A percentile compares a stretch with the other conserved stretches of the same genome.
phyloP scores from a whole-genome alignment of 2,888 invertebrate species.

The Muschampia plurimacula region DNA sequence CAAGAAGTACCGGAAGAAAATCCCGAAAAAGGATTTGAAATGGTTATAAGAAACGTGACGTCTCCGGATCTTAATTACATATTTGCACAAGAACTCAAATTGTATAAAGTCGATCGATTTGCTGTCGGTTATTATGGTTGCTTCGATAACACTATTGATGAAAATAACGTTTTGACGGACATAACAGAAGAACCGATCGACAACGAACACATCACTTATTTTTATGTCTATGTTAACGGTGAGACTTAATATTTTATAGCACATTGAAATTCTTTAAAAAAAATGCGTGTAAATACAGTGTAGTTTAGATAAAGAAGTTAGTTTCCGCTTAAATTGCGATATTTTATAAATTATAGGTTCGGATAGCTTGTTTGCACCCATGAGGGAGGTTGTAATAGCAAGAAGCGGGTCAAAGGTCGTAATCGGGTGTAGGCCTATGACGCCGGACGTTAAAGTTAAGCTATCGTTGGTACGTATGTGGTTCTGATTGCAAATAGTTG shows the following conservation, averaged over 20 bases:
- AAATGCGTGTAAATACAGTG: neutral
- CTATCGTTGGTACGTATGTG: slow-evolving; percentile 73
- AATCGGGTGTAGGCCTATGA: slow-evolving; percentile 79
- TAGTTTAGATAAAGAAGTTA: neutral
- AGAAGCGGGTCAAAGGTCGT: slow-evolving; percentile 62
- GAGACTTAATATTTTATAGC: slow-evolving; percentile 53
- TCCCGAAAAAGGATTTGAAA: slow-evolving; percentile 53
- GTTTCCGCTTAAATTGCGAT: slow-evolving; percentile 48
- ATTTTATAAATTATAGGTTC: slow-evolving; percentile 69
- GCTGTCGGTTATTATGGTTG: slow-evolving; percentile 86
- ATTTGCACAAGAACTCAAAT: slow-evolving; percentile 75
- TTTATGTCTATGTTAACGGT: slow-evolving; percentile 79
- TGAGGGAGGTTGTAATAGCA: slow-evolving; percentile 67
- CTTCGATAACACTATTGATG: slow-evolving; percentile 70
- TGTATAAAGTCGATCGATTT: slow-evolving; percentile 72
- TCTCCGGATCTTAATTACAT: slow-evolving; percentile 56
- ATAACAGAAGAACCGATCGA: slow-evolving; percentile 68
- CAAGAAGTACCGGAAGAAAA: slow-evolving; percentile 69
- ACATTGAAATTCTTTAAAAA: neutral
- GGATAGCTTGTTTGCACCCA: slow-evolving; percentile 71
- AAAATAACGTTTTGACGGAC: slow-evolving; percentile 57
- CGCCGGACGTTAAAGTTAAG: slow-evolving; percentile 71
- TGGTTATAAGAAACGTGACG: slow-evolving; percentile 47
- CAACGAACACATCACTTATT: slow-evolving; percentile 66
- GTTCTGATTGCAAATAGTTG: slow-evolving; percentile 16